Base-by-base conservation (phyloP, 2,113 vertebrate genomes). In the Oostethus manadensis region DNA sequence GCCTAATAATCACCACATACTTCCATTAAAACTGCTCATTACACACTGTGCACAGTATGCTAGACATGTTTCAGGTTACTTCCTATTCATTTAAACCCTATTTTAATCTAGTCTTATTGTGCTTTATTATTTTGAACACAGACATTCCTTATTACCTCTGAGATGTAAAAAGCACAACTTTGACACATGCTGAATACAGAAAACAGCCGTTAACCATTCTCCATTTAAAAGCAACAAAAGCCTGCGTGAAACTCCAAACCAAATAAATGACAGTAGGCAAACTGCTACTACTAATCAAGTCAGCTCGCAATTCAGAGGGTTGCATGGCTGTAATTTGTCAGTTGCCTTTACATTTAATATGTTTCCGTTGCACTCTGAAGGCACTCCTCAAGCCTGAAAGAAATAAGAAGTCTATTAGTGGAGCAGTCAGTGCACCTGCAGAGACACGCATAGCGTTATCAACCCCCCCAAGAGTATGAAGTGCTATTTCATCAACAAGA, bases 251-350 rank as follows among this genome's bases (percentile, higher is more conserved):
- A 77, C 74, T 57, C 51, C 71, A 66, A 71, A 79, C 62, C 44
- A 60, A 62, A 76, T 55, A 71, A 75, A 79, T 69, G 71, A 81
- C 71, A 56, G 62, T 62, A 74, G 57, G 72, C 68, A 83, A 73
- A 83, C 74, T 80, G 77, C 64, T 68, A 10, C 62, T 68, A 79
- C 83, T 70, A 80, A 82, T 82, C 71, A 79, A 18, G 53, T 2
- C 47, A 4, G 56, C 71, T 57, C 23, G 55, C 60, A 56, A 65
- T 53, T 76, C 58, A 50, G 58, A 70, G 60, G 53, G 23, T 62
- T 35, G 55, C 59, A 68, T 18, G 58, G 42, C 61, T 53, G 55
- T 56, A 68, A 74, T 64, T 66, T 77, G 71, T 80, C 61, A 63
- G 75, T 60, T 51, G 64, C 62, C 66, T 76, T 81, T 65, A 61